These are phyloP conservation scores for Anthophora plumipes DNA, from an alignment of 2,888 invertebrate genomes.

Conservation along the genomic window DNA sequence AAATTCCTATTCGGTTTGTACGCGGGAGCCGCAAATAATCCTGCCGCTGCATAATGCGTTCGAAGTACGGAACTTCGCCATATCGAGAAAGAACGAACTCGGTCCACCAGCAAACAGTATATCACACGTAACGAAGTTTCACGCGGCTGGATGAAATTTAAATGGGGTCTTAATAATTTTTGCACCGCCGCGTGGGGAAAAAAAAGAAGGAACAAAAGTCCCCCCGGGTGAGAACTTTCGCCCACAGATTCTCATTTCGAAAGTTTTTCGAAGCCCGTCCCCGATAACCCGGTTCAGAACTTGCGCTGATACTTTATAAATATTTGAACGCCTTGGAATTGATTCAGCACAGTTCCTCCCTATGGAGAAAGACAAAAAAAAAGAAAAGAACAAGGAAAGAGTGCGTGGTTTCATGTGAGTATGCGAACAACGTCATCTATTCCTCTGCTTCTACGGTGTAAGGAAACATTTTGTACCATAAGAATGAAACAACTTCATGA, in stretches of 20 bases:
- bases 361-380: too few species aligned
- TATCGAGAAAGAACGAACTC: constrained; percentile 16
- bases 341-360: background rate
- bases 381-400: too few species aligned
- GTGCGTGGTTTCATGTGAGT: background rate
- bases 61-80: constrained; percentile 23
- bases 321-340: constrained; percentile 15
- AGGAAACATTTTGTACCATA: background rate
- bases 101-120: background rate
- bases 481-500: background rate
- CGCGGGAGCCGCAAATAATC: constrained; percentile 35
- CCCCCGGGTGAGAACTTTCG: background rate
- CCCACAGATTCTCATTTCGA: constrained; percentile 16
- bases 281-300: constrained; percentile 6
- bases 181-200: too few species aligned
- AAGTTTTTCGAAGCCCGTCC: background rate
- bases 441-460: background rate
- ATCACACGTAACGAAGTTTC: constrained; percentile 4
- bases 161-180: constrained; percentile 8
- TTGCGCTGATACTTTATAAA: constrained; percentile 15
- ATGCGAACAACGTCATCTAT: background rate
- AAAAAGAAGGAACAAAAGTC: background rate
- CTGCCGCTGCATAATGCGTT: constrained; percentile 22
- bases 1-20: constrained; percentile 24
- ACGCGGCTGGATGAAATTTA: constrained; percentile 28